These are phyloP conservation scores for Azorinus chamasolen DNA, from an alignment of 2,888 invertebrate species.

Conservation along the genomic window DNA sequence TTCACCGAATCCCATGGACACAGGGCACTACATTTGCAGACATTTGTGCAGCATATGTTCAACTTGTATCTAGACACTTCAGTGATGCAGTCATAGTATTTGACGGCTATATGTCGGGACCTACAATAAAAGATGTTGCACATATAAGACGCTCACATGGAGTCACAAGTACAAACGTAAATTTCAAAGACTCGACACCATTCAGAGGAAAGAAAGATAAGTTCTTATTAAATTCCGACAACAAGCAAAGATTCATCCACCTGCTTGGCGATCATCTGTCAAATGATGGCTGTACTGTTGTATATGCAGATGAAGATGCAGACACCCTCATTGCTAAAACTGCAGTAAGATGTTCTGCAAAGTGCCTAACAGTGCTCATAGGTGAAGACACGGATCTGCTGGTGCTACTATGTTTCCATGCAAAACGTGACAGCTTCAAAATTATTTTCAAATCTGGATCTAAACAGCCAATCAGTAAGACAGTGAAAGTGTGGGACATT, in stretches of 20 bases:
- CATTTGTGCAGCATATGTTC: slow-evolving; percentile 30
- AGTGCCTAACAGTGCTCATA: slow-evolving; percentile 44
- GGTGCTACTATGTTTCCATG: slow-evolving; percentile 64
- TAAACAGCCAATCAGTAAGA: background rate
- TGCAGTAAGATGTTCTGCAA: slow-evolving; percentile 44
- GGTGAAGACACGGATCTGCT: slow-evolving; percentile 77
- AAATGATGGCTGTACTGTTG: background rate
- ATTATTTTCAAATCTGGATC: slow-evolving; percentile 53
- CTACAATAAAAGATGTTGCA: slow-evolving; percentile 47
- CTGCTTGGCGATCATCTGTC: slow-evolving; percentile 7
- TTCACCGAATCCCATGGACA: slow-evolving; percentile 56
- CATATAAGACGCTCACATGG: slow-evolving; percentile 19
- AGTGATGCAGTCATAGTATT: slow-evolving; percentile 30
- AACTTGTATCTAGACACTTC: slow-evolving; percentile 11
- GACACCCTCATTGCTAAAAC: slow-evolving; percentile 68
- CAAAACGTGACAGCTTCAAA: slow-evolving; percentile 16
- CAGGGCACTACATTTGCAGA: slow-evolving; percentile 25
- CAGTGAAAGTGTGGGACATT: slow-evolving; percentile 58
- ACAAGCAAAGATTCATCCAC: slow-evolving; percentile 15
- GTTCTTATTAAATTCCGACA: background rate
- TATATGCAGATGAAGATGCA: slow-evolving; percentile 68
- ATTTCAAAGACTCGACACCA: background rate
- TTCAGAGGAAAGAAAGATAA: slow-evolving; percentile 6
- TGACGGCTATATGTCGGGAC: slow-evolving; percentile 47
- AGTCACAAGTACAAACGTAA: background rate